Percentiles rank a stretch among this genome's conserved stretches.
Conservation (phyloP, 2,888 invertebrate genomes). For the Microchrysa polita region DNA sequence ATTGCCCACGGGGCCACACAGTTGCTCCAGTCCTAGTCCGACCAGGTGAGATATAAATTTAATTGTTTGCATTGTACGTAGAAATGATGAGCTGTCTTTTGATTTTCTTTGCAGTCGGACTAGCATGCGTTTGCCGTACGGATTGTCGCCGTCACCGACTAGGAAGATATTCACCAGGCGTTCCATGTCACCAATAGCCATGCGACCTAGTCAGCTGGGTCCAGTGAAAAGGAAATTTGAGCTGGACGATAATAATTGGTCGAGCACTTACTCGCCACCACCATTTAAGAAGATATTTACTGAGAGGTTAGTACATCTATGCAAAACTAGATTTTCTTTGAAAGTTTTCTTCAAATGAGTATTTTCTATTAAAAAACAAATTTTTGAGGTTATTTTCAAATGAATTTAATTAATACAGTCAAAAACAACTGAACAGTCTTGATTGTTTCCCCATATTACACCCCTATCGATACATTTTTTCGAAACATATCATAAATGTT, state of each 20-base stretch:
- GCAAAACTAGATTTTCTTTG: no score
- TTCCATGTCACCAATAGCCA: conserved; percentile 88
- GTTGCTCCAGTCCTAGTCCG: conserved; percentile 72
- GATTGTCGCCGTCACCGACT: conserved; percentile 84
- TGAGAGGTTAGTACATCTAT: conserved; percentile 61
- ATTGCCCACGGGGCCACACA: conserved; percentile 63
- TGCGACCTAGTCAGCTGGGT: conserved; percentile 79
- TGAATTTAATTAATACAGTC: no score
- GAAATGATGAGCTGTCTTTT: background rate
- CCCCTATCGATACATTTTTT: no score
- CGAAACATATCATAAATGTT: no score
- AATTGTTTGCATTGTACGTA: background rate
- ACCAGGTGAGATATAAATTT: conserved; percentile 62
- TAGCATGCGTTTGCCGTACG: conserved; percentile 65
- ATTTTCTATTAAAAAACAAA: conserved; percentile 10
- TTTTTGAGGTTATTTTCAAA: no score
- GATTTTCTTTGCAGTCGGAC: conserved; percentile 56
- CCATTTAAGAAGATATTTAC: conserved; percentile 63
- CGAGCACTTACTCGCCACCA: conserved; percentile 61
- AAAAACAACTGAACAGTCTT: no score
- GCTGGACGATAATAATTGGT: conserved; percentile 60
- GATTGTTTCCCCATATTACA: no score
- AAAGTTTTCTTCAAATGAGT: no score
- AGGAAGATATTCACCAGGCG: conserved; percentile 82
- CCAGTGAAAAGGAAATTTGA: conserved; percentile 69